Evolutionary conservation across 2,888 invertebrate species (phyloP), one percentile per base, ranked within the genome.

Genomic region (Andrena chrysosceles): DNA sequence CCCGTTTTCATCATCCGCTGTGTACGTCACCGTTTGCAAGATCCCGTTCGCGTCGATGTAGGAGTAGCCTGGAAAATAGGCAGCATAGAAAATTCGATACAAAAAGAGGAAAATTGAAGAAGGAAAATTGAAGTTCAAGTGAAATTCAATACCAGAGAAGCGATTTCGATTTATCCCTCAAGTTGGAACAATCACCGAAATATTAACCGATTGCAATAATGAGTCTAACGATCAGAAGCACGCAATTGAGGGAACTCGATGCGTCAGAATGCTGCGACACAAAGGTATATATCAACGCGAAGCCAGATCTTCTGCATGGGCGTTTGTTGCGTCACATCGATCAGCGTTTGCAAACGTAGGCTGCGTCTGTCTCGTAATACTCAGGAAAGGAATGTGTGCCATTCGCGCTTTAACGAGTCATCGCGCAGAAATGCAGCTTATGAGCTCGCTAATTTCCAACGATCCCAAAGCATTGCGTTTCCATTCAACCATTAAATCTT

Each of bases 21-120:
- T 94, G 90, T 96, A 96, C 23, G 95, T 95, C 4, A 96, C 96
- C 6, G 95, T 95, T 93, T 96, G 96, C 35, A 96, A 91, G 79
- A 95, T 94, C 7, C 96, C 96, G 91, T 96, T 95, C 13, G 96
- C 96, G 91, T 96, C 96, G 60, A 96, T 94, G 91, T 96, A 96
- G 2, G 96, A 96, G 91, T 96, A 96, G 54, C 95, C 96, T 91
- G 67, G 42, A 42, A 16, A 42, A 42, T 42, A 42, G 42, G 42
- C 42, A 13, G 42, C 13, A 42, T 13, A 42, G 42, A 42, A 42
- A 42, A 42, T 42, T 42, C 16, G 1, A 26, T 3, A 13, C 54
- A 35, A 54, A 59, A 6, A 31, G 10, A 62, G 8, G 33, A 48
- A 26, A 52, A 23, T 52, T 10, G 16, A 20, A 1, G 23, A 7